phyloP scores from a whole-genome alignment of 2,113 vertebrate genomes.

The Malurus cyaneus region DNA sequence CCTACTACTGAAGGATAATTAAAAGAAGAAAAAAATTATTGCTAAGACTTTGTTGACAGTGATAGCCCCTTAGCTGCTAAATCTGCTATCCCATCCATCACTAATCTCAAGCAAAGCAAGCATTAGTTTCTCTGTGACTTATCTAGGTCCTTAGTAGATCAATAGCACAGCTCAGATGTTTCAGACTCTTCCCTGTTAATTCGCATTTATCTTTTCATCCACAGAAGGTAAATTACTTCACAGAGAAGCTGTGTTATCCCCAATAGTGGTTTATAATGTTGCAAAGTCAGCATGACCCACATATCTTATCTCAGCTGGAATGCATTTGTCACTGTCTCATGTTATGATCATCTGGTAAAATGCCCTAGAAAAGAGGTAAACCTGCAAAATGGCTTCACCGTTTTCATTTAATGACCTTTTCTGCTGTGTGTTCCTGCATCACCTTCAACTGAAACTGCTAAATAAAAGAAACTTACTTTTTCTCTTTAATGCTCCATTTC shows the following conservation, averaged over 20 bases:
- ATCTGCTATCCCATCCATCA: slow-evolving; percentile 46
- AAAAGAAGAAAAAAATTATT: neutral
- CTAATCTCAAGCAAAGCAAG: slow-evolving; percentile 14
- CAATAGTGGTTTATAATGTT: neutral
- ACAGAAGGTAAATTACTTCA: slow-evolving; percentile 46
- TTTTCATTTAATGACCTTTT: neutral
- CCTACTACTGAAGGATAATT: neutral
- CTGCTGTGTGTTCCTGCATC: neutral
- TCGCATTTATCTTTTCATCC: slow-evolving; percentile 52
- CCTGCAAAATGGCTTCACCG: neutral
- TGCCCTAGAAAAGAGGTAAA: slow-evolving; percentile 1
- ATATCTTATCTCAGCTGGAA: slow-evolving; percentile 47
- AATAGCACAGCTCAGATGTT: slow-evolving; percentile 48
- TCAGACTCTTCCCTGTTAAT: slow-evolving; percentile 44
- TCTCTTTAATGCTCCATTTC: neutral
- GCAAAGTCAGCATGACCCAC: slow-evolving; percentile 55
- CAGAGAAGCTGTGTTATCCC: slow-evolving; percentile 36
- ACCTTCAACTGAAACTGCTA: neutral
- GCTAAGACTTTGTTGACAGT: slow-evolving; percentile 10
- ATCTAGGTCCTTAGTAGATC: slow-evolving; percentile 51
- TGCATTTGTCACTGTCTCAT: slow-evolving; percentile 11
- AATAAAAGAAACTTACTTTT: neutral
- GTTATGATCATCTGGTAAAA: slow-evolving; percentile 15
- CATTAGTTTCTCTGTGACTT: slow-evolving; percentile 42
- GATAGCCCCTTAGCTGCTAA: slow-evolving; percentile 32